These are phyloP conservation scores for Neolamprologus devosi DNA, from an alignment of 2,113 vertebrate species.

Conservation along the genomic window DNA sequence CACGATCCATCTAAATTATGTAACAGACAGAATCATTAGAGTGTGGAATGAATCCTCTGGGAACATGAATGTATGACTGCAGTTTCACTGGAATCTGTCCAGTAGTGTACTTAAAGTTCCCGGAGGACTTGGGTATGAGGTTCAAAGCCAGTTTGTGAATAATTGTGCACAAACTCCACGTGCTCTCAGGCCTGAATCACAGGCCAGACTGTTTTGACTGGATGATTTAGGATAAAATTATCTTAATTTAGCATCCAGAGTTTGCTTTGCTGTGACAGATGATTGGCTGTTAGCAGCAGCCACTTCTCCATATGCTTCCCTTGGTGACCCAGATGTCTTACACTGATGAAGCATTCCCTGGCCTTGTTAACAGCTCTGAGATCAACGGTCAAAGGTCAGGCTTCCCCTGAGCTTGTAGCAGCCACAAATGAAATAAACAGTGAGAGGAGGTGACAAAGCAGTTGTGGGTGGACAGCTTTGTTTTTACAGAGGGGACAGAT, in stretches of 20 bases:
- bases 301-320: neutral
- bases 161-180: neutral
- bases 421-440: neutral
- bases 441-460: neutral
- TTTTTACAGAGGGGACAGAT: neutral
- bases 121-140: neutral
- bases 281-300: neutral
- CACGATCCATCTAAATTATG: neutral
- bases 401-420: neutral
- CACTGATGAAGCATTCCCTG: conserved; percentile 10
- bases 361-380: neutral
- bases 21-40: neutral
- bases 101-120: neutral
- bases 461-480: neutral
- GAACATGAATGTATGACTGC: neutral
- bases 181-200: neutral
- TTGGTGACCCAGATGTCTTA: neutral
- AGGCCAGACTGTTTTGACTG: neutral
- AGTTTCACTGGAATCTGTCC: neutral
- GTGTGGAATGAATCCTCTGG: neutral
- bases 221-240: neutral
- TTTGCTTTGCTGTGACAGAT: neutral
- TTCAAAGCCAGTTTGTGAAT: neutral
- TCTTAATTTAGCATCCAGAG: neutral
- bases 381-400: neutral